Percentiles rank a stretch among this genome's conserved stretches.
phyloP scores from a whole-genome alignment of 2,888 invertebrate species.

The Imbricaverruca yamaguchii region DNA sequence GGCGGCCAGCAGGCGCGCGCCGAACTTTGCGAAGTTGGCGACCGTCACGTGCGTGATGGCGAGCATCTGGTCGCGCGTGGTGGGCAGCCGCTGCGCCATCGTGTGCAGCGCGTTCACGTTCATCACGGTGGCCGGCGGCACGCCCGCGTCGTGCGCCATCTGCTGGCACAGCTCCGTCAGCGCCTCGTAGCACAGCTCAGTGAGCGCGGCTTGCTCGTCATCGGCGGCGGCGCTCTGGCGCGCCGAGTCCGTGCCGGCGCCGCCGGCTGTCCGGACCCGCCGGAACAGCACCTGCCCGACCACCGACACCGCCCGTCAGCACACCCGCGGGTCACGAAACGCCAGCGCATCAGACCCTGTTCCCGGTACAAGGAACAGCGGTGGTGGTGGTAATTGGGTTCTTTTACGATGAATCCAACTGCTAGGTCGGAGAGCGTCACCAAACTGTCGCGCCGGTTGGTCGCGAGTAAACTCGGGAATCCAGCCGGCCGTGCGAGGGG shows the following conservation, averaged over 20 bases:
- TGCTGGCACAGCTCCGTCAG: slow-evolving; percentile 1
- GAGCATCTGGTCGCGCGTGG: slow-evolving; percentile 64
- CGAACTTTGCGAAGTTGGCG: slow-evolving; percentile 33
- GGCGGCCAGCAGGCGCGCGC: slow-evolving; percentile 30
- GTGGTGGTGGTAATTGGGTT: too few species aligned
- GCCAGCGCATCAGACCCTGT: too few species aligned
- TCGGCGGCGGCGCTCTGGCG: background rate
- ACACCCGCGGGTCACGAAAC: too few species aligned
- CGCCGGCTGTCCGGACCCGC: background rate
- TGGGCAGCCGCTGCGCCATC: slow-evolving; percentile 71
- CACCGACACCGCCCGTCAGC: too few species aligned
- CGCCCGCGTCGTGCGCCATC: background rate
- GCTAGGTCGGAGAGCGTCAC: too few species aligned
- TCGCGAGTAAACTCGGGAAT: too few species aligned
- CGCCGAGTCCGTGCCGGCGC: background rate
- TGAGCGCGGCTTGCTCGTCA: background rate
- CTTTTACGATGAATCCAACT: too few species aligned
- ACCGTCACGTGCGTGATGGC: slow-evolving; percentile 76
- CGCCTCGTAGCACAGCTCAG: background rate
- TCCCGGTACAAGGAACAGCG: too few species aligned
- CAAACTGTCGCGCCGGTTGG: too few species aligned
- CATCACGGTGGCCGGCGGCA: slow-evolving; percentile 20
- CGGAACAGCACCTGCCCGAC: background rate
- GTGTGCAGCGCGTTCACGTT: slow-evolving; percentile 2
- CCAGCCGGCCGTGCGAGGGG: too few species aligned